A percentile compares a stretch with the other conserved stretches of the same genome.
These are phyloP conservation scores for Euura saliciscinereae DNA, from an alignment of 1,140 invertebrate species.

Conservation along the genomic window DNA sequence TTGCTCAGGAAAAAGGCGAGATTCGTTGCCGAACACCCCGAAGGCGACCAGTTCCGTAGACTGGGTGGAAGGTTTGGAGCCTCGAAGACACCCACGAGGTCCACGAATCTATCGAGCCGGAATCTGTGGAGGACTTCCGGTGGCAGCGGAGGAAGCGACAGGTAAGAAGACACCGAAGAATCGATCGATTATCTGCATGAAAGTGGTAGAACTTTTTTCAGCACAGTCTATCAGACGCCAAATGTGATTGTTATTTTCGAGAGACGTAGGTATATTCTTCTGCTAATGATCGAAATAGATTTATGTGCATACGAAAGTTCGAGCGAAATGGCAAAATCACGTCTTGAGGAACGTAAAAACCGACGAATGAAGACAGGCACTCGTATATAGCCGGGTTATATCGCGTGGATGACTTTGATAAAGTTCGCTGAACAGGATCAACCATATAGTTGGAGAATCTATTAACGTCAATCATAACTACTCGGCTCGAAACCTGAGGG, in stretches of 20 bases:
- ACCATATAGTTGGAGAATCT: neutral
- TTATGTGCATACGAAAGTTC: too few species aligned
- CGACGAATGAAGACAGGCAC: too few species aligned
- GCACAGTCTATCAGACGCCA: too few species aligned
- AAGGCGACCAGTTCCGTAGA: constrained; percentile 64
- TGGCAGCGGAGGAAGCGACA: constrained; percentile 32
- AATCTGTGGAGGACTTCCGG: constrained; percentile 58
- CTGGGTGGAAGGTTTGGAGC: constrained; percentile 68
- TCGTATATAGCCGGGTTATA: neutral
- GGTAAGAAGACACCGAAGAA: constrained; percentile 19
- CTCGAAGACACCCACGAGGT: constrained; percentile 41
- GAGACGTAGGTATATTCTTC: neutral
- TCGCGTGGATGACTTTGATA: neutral
- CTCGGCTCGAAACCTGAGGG: neutral
- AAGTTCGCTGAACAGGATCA: neutral
- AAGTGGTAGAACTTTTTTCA: too few species aligned
- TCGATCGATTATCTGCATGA: too few species aligned
- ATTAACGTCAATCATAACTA: constrained; percentile 1
- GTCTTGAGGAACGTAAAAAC: too few species aligned
- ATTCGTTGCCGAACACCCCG: constrained; percentile 68
- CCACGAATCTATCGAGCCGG: constrained; percentile 30
- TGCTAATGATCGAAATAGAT: neutral
- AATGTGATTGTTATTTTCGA: neutral
- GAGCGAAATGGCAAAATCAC: too few species aligned
- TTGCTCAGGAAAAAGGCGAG: constrained; percentile 76